Base-by-base conservation (phyloP, 1,140 invertebrate species). In the Plutomurus gul region DNA sequence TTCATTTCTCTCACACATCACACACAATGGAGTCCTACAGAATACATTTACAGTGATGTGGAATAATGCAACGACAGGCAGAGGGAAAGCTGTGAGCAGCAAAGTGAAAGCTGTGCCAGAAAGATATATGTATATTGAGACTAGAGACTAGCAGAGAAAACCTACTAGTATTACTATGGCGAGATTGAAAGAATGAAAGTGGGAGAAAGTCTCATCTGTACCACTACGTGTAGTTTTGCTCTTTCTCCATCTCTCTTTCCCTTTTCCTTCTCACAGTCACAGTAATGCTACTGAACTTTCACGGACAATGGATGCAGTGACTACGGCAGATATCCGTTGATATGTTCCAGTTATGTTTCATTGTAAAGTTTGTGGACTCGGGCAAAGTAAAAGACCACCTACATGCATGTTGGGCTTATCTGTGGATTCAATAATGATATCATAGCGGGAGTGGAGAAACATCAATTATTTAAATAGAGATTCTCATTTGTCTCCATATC, bases 401-500 rank as follows among this genome's bases (percentile, higher is more conserved):
- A n/a, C n/a, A 51, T 51, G 20, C 20, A 51, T 43, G n/a, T 43
- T 43, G 7, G 39, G 30, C 25, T 65, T 65, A 65, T 65, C 56
- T 65, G 27, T 30, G 56, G 30, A 65, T 65, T 65, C 56, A 65
- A 65, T 65, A 65, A 65, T 65, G 56, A 65, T 30, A 65, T 30
- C 27, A 27, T 65, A 65, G 56, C 56, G 18, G 27, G 56, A 65
- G 56, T 33, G 56, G 27, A 65, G 27, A 65, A n/a, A 65, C 56
- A 65, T 65, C 56, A 65, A 65, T 65, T 65, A 65, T 65, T 65
- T 30, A 65, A 65, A 65, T 65, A 11, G 47, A 51, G 30, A 13
- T 65, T 33, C 56, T 65, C 56, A 65, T 65, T 65, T 65, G 56
- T 65, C 56, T 65, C 56, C 56, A 65, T 65, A 65, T 65, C 56